Percentiles rank a stretch among this genome's conserved stretches.
Conservation (phyloP, 2,113 vertebrate genomes). For the Tretioscincus oriximinensis region DNA sequence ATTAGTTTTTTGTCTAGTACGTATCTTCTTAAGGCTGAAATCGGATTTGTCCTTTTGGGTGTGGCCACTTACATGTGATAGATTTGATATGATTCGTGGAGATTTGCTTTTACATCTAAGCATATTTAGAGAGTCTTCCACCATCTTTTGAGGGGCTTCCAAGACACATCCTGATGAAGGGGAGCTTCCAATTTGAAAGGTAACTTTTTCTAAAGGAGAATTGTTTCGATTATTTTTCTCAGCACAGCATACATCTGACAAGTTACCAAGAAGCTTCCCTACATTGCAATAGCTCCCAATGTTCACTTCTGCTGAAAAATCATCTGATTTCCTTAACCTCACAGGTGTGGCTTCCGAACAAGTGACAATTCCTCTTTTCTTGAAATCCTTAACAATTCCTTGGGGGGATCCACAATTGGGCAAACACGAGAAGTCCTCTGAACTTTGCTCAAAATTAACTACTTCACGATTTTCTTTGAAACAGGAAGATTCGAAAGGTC, state of each 20-base stretch:
- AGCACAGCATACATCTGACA: conserved; percentile 61
- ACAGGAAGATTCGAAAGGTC: background rate
- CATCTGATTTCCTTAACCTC: conserved; percentile 28
- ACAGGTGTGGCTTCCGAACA: conserved; percentile 16
- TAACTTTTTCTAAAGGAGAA: conserved; percentile 71
- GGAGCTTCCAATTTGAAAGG: conserved; percentile 83
- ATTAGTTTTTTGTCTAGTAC: conserved; percentile 25
- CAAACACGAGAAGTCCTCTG: background rate
- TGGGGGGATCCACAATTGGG: conserved; percentile 4
- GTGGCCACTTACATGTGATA: background rate
- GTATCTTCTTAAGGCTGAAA: conserved; percentile 31
- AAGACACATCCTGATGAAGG: conserved; percentile 76
- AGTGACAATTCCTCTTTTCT: conserved; percentile 27
- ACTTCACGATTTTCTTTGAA: conserved; percentile 47
- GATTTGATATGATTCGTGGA: background rate
- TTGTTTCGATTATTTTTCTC: conserved; percentile 53
- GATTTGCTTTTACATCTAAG: conserved; percentile 41
- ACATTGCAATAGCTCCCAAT: conserved; percentile 16
- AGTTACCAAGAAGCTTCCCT: conserved; percentile 40
- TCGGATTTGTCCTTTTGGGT: conserved; percentile 29
- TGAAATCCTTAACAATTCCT: conserved; percentile 34
- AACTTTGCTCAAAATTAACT: conserved; percentile 21
- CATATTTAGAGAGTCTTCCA: conserved; percentile 60
- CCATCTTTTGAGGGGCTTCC: conserved; percentile 65
- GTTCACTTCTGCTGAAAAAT: conserved; percentile 26